Evolutionary conservation across 2,113 vertebrate species (phyloP), one percentile per base, ranked within the genome.

Genomic region (Morphnarchus princeps): DNA sequence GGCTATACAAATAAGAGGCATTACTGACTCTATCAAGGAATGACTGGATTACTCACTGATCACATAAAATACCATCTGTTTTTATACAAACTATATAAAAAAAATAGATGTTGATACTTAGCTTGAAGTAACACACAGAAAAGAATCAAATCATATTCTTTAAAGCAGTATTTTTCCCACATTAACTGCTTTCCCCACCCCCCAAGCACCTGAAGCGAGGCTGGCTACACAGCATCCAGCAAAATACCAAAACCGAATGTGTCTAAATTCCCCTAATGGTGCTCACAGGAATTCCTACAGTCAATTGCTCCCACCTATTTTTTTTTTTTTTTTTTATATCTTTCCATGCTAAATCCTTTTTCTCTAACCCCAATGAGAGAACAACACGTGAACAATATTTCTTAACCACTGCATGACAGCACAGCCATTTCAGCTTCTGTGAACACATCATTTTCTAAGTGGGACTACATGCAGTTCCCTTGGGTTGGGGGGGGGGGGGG

Each of bases 1-100:
- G 98, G 97, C 99, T 99, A n/a, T 1, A 67, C 52, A 91, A 93
- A 95, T 18, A 86, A 97, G 73, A 98, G 82, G 83, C 36, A 69
- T 94, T 95, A 89, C 84, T 90, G 69, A 81, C 82, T 87, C 88
- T 72, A 82, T 22, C 91, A 88, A 77, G 86, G 83, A 79, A 86
- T 31, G 38, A 55, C 52, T 66, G 22, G 17, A 22, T 89, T 91
- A 89, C 77, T 84, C 82, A 73, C 79, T 40, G 62, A 76, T 24
- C 76, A 89, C 89, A 94, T 26, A 55, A 67, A 73, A 82, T 8
- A 74, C 43, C 24, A 36, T 29, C 72, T 87, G 18, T 4, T 94
- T 71, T 85, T 57, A 40, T 16, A 43, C 18, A 67, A 43, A 34
- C 32, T 8, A 0, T 8, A 17, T 20, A 43, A 24, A 25, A 28